Percentiles rank a stretch among this genome's conserved stretches.
Evolutionary conservation across 1,140 invertebrate genomes (phyloP).

Genomic region (Drosophila subpulchrella): DNA sequence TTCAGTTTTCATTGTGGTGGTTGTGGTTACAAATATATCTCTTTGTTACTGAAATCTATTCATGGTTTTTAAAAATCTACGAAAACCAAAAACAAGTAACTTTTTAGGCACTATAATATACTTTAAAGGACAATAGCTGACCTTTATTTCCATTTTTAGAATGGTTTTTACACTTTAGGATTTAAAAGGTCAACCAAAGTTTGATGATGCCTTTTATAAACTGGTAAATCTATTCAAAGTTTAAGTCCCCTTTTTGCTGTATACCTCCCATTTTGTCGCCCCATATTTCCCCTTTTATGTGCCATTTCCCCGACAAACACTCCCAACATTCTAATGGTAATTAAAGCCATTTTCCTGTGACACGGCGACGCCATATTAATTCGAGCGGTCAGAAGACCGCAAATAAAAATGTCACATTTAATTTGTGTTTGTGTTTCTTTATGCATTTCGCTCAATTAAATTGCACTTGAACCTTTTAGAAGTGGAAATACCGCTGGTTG

Average conservation of each 20-base stretch:
- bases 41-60: background rate
- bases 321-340: constrained; percentile 50
- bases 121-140: too few species aligned
- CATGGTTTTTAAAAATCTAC: background rate
- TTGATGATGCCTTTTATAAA: background rate
- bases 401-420: constrained; percentile 50
- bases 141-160: too few species aligned
- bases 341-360: constrained; percentile 66
- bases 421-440: constrained; percentile 41
- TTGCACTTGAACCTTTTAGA: constrained; percentile 65
- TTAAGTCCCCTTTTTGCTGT: background rate
- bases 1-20: constrained; percentile 37
- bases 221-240: background rate
- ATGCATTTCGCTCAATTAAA: constrained; percentile 76
- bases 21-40: background rate
- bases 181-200: too few species aligned
- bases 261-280: background rate
- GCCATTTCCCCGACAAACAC: constrained; percentile 6
- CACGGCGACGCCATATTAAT: constrained; percentile 45
- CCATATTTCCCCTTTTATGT: background rate
- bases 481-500: constrained; percentile 35
- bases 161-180: too few species aligned
- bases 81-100: background rate
- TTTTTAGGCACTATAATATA: too few species aligned
- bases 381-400: constrained; percentile 9